A percentile compares a stretch with the other conserved stretches of the same genome.
These are phyloP conservation scores for Charanyca ferruginea DNA, from an alignment of 2,888 invertebrate species.

Conservation along the genomic window DNA sequence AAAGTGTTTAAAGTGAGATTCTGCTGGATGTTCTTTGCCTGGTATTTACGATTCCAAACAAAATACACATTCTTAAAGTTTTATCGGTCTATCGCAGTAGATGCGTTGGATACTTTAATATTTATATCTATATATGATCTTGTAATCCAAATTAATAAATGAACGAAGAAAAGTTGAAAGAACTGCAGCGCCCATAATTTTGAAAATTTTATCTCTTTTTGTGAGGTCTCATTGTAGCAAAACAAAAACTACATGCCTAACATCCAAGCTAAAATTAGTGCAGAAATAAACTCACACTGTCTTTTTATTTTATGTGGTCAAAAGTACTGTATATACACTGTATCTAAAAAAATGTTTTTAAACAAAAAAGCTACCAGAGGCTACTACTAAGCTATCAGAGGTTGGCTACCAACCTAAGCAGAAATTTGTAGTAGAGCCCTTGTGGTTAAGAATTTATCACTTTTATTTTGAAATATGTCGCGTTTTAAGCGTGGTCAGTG, in stretches of 20 bases:
- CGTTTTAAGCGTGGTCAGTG: slow-evolving; percentile 35
- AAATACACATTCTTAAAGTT: slow-evolving; percentile 48
- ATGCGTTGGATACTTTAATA: slow-evolving; percentile 20
- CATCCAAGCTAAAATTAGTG: not conserved
- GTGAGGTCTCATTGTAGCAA: not conserved
- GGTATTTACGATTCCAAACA: slow-evolving; percentile 57
- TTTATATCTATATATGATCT: slow-evolving; percentile 17
- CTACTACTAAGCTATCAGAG: too few species aligned
- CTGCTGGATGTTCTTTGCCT: slow-evolving; percentile 50
- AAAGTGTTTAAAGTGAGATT: slow-evolving; percentile 51
- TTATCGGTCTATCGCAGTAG: slow-evolving; percentile 40
- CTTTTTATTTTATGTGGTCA: not conserved
- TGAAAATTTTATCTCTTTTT: not conserved
- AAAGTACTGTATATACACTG: too few species aligned
- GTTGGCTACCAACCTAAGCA: not conserved
- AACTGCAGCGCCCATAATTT: not conserved
- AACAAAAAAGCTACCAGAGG: too few species aligned
- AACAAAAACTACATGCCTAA: not conserved
- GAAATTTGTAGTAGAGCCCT: not conserved
- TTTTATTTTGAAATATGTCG: too few species aligned
- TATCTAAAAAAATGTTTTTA: too few species aligned
- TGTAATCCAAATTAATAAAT: slow-evolving; percentile 11
- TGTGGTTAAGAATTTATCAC: not conserved
- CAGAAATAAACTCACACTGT: slow-evolving; percentile 3
- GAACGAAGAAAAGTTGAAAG: not conserved